Evolutionary conservation across 2,888 invertebrate genomes (phyloP).

Genomic region (Macrosiphum euphorbiae): DNA sequence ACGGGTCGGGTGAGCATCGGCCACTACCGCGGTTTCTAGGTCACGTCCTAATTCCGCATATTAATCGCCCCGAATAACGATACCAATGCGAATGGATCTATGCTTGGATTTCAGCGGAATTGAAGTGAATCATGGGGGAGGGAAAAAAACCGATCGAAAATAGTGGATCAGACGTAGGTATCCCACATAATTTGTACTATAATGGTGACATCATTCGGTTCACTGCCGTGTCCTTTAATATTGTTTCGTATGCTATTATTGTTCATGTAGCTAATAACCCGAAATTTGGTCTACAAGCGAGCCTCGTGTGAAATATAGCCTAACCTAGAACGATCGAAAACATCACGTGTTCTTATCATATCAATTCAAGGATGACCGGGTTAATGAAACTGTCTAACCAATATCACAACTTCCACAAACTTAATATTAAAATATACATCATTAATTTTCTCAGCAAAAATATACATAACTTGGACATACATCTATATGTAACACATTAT

Average conservation of each 20-base stretch:
- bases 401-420: background rate
- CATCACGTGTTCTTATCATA: background rate
- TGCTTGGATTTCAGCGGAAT: background rate
- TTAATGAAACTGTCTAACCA: background rate
- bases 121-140: background rate
- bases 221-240: background rate
- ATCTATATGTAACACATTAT: background rate
- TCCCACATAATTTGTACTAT: background rate
- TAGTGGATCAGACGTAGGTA: background rate
- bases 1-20: background rate
- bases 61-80: background rate
- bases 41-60: background rate
- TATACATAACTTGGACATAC: background rate
- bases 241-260: background rate
- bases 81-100: background rate
- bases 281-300: background rate
- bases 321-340: background rate
- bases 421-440: no score
- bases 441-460: no score
- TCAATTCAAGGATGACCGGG: background rate
- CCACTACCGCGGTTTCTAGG: constrained; percentile 14
- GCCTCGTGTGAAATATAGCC: background rate
- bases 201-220: background rate
- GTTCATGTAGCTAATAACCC: background rate
- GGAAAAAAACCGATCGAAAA: background rate